Conservation (phyloP, 2,797 vertebrate genomes). For the Rachycentron canadum region DNA sequence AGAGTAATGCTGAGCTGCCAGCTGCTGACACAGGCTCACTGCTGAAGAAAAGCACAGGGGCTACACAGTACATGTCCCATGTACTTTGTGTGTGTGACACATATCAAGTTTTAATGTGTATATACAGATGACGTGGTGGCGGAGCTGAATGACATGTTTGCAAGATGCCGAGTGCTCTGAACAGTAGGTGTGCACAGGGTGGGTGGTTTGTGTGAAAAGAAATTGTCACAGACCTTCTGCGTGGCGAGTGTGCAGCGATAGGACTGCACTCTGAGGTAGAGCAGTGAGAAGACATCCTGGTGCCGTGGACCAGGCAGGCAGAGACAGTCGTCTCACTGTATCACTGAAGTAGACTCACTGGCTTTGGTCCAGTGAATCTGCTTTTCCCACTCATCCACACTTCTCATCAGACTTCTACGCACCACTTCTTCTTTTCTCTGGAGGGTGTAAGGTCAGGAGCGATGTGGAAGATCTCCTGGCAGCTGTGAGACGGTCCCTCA, state of each 20-base stretch:
- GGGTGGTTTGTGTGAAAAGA: slow-evolving; percentile 4
- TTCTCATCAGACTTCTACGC: slow-evolving; percentile 1
- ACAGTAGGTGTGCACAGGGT: slow-evolving; percentile 30
- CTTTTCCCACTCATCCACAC: slow-evolving; percentile 6
- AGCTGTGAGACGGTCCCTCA: background rate
- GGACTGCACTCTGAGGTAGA: slow-evolving; percentile 38
- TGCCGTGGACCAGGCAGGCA: slow-evolving; percentile 48
- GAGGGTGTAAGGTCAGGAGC: background rate
- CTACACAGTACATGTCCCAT: slow-evolving; percentile 70
- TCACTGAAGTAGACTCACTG: slow-evolving; percentile 32
- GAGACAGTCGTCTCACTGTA: slow-evolving; percentile 52
- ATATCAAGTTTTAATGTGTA: slow-evolving; percentile 57
- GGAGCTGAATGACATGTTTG: slow-evolving; percentile 47
- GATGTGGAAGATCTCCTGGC: background rate
- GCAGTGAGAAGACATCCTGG: slow-evolving; percentile 64
- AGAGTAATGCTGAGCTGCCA: slow-evolving; percentile 11
- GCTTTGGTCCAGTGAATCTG: slow-evolving; percentile 22
- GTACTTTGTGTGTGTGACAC: slow-evolving; percentile 50
- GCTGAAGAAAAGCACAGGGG: slow-evolving; percentile 62
- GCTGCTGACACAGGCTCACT: slow-evolving; percentile 31
- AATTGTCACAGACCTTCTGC: slow-evolving; percentile 22
- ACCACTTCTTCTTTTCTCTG: slow-evolving; percentile 1
- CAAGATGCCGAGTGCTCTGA: slow-evolving; percentile 59
- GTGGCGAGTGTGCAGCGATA: slow-evolving; percentile 29
- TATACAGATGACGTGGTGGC: slow-evolving; percentile 40